Evolutionary conservation across 1,140 invertebrate genomes (phyloP).

Genomic region (Zaprionus camerounensis): DNA sequence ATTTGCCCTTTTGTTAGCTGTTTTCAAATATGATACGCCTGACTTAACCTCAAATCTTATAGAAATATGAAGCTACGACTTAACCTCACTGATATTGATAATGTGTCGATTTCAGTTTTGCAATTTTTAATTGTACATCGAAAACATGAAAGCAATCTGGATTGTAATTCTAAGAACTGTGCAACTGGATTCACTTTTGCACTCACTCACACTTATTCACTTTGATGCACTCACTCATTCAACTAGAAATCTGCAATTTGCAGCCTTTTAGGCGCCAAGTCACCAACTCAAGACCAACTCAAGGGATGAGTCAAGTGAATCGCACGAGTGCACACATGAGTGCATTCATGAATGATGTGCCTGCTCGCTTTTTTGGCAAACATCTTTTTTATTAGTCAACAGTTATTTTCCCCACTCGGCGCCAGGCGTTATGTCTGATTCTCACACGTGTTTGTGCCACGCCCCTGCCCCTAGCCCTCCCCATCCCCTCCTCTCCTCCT

Average conservation of each 20-base stretch:
- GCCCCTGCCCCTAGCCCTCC: neutral
- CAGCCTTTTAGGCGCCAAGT: neutral
- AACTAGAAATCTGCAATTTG: neutral
- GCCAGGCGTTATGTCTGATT: conserved; percentile 1
- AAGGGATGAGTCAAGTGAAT: neutral
- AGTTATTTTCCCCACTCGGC: neutral
- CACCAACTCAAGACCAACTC: neutral
- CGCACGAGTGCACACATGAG: conserved; percentile 38
- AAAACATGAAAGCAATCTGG: neutral
- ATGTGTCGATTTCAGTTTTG: neutral
- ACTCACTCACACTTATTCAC: neutral
- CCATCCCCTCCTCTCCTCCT: no score
- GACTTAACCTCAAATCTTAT: no score
- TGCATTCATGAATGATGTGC: conserved; percentile 35
- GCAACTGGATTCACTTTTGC: neutral
- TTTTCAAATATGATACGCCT: no score
- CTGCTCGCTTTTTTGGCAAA: neutral
- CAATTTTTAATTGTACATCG: neutral
- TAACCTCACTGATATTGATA: neutral
- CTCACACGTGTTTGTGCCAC: conserved; percentile 2
- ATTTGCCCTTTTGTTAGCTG: no score
- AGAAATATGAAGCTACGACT: neutral
- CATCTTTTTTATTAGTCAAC: conserved; percentile 14
- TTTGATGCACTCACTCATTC: neutral
- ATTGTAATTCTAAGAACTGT: neutral